Percentiles rank a stretch among this genome's conserved stretches.
These are phyloP conservation scores for Cheirogaleus major DNA, from an alignment of 2,797 vertebrate genomes.

Conservation along the genomic window DNA sequence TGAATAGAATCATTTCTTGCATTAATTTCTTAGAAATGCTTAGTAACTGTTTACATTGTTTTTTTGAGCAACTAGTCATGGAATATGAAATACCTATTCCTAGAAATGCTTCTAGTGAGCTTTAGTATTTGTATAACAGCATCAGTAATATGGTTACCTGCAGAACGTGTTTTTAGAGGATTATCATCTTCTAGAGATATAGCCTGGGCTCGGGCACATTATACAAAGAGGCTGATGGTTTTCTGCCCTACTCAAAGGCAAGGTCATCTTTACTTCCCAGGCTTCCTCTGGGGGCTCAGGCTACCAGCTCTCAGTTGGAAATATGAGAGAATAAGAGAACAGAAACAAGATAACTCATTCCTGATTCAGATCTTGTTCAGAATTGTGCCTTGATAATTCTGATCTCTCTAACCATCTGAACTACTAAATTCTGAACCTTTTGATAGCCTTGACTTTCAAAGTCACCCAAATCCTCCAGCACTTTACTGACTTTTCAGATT, in stretches of 20 bases:
- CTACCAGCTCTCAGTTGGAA: not conserved
- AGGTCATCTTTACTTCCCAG: not conserved
- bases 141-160: not conserved
- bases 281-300: not conserved
- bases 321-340: not conserved
- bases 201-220: not conserved
- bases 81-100: slow-evolving; percentile 25
- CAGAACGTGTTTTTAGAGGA: not conserved
- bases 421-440: slow-evolving; percentile 23
- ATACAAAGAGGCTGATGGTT: not conserved
- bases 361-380: not conserved
- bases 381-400: not conserved
- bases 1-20: not conserved
- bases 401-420: not conserved
- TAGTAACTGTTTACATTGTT: not conserved
- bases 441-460: slow-evolving; percentile 7
- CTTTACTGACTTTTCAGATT: slow-evolving; percentile 39
- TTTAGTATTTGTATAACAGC: not conserved
- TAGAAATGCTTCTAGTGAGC: slow-evolving; percentile 19
- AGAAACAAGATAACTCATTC: not conserved
- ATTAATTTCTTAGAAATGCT: slow-evolving; percentile 48
- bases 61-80: not conserved
- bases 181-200: not conserved
- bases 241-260: not conserved
- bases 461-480: not conserved